A percentile compares a stretch with the other conserved stretches of the same genome.
These are phyloP conservation scores for Thunnus maccoyii DNA, from an alignment of 2,113 vertebrate species.

Conservation along the genomic window DNA sequence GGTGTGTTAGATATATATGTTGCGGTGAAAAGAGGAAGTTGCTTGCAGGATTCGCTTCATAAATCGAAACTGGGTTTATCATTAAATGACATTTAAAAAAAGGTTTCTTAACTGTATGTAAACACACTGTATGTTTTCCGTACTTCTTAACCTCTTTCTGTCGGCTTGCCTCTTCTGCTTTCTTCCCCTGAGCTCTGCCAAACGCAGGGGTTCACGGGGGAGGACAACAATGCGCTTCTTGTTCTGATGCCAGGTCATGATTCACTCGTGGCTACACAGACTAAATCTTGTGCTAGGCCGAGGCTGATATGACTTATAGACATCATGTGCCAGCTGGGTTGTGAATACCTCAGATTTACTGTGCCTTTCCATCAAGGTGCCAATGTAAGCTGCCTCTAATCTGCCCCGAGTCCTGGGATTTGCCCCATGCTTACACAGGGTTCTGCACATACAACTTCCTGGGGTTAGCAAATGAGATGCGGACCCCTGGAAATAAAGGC, in stretches of 20 bases:
- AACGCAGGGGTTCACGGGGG: neutral
- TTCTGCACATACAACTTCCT: conserved; percentile 5
- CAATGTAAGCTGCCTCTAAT: conserved; percentile 63
- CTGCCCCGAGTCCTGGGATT: conserved; percentile 54
- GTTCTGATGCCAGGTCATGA: conserved; percentile 45
- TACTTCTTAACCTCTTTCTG: neutral
- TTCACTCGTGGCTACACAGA: conserved; percentile 52
- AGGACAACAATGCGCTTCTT: conserved; percentile 23
- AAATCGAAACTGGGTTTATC: neutral
- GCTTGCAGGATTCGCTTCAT: too few species aligned
- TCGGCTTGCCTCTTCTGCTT: neutral
- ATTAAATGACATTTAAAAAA: neutral
- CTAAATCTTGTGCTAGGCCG: conserved; percentile 55
- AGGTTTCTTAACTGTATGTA: neutral
- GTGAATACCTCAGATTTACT: conserved; percentile 57
- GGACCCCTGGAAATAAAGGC: conserved; percentile 26
- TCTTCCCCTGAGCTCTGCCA: conserved; percentile 3
- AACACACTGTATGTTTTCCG: neutral
- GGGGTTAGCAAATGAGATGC: neutral
- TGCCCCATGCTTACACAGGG: conserved; percentile 30
- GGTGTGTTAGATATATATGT: too few species aligned
- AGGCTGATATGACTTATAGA: conserved; percentile 51
- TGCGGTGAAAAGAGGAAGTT: too few species aligned
- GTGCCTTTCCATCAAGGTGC: conserved; percentile 51
- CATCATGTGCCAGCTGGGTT: conserved; percentile 55